phyloP scores from a whole-genome alignment of 2,113 vertebrate genomes.

The Oncorhynchus mykiss region DNA sequence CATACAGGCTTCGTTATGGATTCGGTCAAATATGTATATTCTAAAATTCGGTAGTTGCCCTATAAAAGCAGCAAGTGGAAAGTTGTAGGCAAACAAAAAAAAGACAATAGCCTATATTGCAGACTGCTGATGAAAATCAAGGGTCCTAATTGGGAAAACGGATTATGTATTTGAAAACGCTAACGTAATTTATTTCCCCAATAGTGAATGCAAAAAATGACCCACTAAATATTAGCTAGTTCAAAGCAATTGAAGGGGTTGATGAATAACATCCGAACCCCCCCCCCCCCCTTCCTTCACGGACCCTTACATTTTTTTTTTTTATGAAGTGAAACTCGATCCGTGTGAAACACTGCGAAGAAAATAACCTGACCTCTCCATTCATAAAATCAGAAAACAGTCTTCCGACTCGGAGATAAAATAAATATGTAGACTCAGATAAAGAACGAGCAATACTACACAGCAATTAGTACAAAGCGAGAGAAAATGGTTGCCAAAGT shows the following conservation, averaged over 20 bases:
- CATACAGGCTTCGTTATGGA: too few species aligned
- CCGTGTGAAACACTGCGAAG: conserved; percentile 49
- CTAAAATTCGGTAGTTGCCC: too few species aligned
- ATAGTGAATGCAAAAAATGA: too few species aligned
- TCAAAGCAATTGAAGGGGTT: background rate
- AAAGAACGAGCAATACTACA: background rate
- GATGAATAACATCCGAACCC: conserved; percentile 3
- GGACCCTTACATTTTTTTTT: conserved; percentile 64
- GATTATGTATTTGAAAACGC: too few species aligned
- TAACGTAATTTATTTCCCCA: too few species aligned
- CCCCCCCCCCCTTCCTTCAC: conserved; percentile 25
- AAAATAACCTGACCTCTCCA: conserved; percentile 56
- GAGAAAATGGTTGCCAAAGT: conserved; percentile 64
- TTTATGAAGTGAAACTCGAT: conserved; percentile 80
- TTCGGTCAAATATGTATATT: too few species aligned
- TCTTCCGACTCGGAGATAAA: conserved; percentile 30
- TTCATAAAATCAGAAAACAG: conserved; percentile 70
- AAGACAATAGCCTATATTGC: too few species aligned
- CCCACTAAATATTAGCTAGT: background rate
- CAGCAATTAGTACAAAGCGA: conserved; percentile 1
- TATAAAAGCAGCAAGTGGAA: too few species aligned
- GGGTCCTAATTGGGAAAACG: too few species aligned
- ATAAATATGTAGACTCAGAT: conserved; percentile 7
- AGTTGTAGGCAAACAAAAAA: too few species aligned
- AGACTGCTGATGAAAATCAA: too few species aligned